phyloP scores from a whole-genome alignment of 2,113 vertebrate species.

The Indri indri region DNA sequence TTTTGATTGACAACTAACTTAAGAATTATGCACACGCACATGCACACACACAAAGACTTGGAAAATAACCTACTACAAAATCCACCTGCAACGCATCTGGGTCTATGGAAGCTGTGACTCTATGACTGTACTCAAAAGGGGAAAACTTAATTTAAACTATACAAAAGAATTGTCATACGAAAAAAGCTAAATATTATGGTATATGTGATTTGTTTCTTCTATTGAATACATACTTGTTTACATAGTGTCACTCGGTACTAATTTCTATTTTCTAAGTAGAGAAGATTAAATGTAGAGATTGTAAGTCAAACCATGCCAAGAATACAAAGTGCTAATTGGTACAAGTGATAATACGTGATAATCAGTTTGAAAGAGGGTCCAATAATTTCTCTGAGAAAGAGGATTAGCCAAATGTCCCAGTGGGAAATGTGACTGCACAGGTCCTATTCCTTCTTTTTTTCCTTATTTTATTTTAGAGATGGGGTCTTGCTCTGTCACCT shows the following conservation, averaged over 20 bases:
- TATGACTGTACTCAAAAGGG: background rate
- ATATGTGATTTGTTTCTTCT: background rate
- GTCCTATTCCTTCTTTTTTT: background rate
- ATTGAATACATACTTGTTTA: background rate
- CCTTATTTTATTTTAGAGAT: too few relatives aligned
- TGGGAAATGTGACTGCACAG: constrained; percentile 21
- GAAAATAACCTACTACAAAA: background rate
- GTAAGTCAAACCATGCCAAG: background rate
- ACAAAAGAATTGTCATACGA: background rate
- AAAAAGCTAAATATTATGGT: background rate
- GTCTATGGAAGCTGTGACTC: background rate
- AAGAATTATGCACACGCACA: background rate
- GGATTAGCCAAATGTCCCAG: constrained; percentile 16
- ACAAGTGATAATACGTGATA: background rate
- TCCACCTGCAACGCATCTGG: background rate
- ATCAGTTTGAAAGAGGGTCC: background rate
- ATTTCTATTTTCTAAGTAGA: constrained; percentile 9
- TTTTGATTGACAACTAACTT: background rate
- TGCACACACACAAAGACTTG: background rate
- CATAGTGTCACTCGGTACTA: background rate
- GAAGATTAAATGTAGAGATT: constrained; percentile 12
- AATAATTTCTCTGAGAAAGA: constrained; percentile 37
- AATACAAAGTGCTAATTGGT: background rate
- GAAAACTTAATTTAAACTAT: background rate
- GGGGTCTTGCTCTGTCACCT: too few relatives aligned